phyloP scores from a whole-genome alignment of 2,113 vertebrate species.

The Saguinus imperator region DNA sequence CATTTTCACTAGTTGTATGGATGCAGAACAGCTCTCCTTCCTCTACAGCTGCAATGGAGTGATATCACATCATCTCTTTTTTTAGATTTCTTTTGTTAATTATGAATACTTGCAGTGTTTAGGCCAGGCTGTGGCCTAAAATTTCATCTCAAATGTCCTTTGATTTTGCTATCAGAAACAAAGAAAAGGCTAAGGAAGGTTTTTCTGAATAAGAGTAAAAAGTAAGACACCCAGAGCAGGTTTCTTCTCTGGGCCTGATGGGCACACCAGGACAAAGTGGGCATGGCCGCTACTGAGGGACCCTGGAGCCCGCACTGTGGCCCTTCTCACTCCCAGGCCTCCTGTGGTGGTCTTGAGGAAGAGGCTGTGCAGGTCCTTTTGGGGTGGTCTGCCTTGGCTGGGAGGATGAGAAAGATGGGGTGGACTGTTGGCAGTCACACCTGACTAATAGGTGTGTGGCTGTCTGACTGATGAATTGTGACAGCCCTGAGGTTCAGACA shows the following conservation, averaged over 20 bases:
- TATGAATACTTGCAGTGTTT: conserved; percentile 36
- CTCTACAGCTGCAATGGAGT: conserved; percentile 32
- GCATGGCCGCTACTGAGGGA: background rate
- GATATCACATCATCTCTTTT: background rate
- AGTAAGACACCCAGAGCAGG: background rate
- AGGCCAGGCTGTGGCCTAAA: conserved; percentile 31
- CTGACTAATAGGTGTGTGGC: background rate
- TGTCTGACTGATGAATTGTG: background rate
- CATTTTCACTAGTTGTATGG: background rate
- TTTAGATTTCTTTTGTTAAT: conserved; percentile 57
- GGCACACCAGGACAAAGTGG: background rate
- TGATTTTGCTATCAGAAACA: conserved; percentile 48
- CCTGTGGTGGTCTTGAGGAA: background rate
- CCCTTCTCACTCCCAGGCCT: background rate
- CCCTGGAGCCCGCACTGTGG: background rate
- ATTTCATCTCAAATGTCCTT: conserved; percentile 37
- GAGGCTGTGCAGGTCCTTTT: background rate
- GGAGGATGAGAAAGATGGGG: background rate
- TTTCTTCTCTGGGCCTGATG: background rate
- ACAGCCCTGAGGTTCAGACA: background rate
- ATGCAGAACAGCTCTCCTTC: background rate
- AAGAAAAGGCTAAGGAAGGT: background rate
- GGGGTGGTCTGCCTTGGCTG: background rate
- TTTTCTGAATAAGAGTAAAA: background rate
- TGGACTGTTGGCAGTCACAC: background rate